These are phyloP conservation scores for Gila orcuttii DNA, from an alignment of 2,113 vertebrate genomes.

Conservation along the genomic window DNA sequence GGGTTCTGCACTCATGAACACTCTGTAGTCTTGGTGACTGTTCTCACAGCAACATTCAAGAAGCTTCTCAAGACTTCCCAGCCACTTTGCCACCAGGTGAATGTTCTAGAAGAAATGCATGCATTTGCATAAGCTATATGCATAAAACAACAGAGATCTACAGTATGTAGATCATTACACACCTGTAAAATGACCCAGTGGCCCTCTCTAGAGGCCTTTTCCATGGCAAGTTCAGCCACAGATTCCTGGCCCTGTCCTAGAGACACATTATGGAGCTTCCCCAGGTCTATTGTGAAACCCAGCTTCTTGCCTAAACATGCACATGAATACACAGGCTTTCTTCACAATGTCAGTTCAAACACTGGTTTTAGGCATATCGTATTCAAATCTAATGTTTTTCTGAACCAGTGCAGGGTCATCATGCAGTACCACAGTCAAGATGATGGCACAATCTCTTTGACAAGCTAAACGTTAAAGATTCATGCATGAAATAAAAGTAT, in stretches of 20 bases:
- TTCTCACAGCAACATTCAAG: slow-evolving; percentile 75
- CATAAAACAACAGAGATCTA: not conserved
- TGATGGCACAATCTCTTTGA: not conserved
- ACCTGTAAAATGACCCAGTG: slow-evolving; percentile 91
- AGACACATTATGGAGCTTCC: slow-evolving; percentile 82
- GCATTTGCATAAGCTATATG: not conserved
- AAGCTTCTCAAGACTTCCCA: slow-evolving; percentile 79
- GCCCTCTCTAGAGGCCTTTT: slow-evolving; percentile 86
- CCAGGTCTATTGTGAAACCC: slow-evolving; percentile 84
- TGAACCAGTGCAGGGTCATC: not conserved
- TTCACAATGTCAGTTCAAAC: not conserved
- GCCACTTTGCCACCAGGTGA: slow-evolving; percentile 79
- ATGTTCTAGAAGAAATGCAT: slow-evolving; percentile 75
- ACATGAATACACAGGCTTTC: not conserved
- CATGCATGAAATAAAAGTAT: not conserved
- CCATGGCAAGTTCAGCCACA: slow-evolving; percentile 80
- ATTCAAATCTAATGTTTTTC: not conserved
- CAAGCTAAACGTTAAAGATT: not conserved
- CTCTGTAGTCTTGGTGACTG: slow-evolving; percentile 74
- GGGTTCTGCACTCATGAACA: slow-evolving; percentile 80
- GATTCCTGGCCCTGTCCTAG: slow-evolving; percentile 86
- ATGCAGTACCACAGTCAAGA: not conserved
- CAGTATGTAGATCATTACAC: not conserved
- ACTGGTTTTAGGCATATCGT: not conserved
- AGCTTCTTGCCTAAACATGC: slow-evolving; percentile 73